These are phyloP conservation scores for Stomatorhinus ivindoensis DNA, from an alignment of 2,113 vertebrate genomes.

Conservation along the genomic window DNA sequence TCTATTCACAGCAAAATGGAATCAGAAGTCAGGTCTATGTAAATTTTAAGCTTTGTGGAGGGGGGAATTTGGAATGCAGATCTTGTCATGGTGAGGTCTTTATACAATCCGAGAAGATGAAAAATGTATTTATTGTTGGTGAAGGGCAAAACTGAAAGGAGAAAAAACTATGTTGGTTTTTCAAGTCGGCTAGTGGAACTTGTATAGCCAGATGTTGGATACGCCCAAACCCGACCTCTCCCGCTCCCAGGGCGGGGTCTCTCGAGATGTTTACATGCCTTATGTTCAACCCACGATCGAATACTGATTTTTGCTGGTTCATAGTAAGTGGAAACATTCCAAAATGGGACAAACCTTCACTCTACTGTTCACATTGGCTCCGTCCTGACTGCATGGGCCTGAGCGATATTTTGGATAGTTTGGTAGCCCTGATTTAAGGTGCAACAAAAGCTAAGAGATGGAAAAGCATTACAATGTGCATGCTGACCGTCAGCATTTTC, in stretches of 20 bases:
- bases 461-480: neutral
- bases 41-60: neutral
- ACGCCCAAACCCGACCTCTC: neutral
- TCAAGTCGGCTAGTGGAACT: neutral
- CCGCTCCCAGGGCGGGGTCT: neutral
- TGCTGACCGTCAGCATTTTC: neutral
- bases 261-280: neutral
- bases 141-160: neutral
- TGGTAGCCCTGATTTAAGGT: neutral
- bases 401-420: neutral
- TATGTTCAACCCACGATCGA: neutral
- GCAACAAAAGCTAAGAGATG: neutral
- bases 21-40: neutral
- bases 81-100: neutral
- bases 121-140: neutral
- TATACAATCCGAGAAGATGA: neutral
- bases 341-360: neutral
- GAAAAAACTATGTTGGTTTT: neutral
- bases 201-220: neutral
- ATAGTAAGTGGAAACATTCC: neutral
- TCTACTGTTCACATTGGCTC: neutral
- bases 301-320: neutral
- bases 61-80: neutral
- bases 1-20: too few relatives aligned
- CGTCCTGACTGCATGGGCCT: neutral